Evolutionary conservation across 2,888 invertebrate genomes (phyloP).

Genomic region (Callyntrura sp.): DNA sequence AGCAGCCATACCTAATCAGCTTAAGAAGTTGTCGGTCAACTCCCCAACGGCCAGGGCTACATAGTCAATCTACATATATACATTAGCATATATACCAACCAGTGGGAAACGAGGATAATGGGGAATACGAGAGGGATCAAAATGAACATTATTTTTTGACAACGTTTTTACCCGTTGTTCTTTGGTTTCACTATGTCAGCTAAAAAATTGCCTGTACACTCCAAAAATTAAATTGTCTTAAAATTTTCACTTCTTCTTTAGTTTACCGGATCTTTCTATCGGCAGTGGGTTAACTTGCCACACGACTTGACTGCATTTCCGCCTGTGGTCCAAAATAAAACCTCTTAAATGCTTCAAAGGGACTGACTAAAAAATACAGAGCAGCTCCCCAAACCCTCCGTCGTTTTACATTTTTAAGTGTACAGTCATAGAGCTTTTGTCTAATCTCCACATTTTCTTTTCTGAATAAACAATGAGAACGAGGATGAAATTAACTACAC

Average conservation of each 20-base stretch:
- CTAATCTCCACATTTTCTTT: slow-evolving; percentile 68
- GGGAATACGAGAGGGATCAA: no score
- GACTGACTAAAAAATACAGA: slow-evolving; percentile 71
- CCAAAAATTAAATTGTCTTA: background rate
- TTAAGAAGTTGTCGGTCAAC: no score
- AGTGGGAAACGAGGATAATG: background rate
- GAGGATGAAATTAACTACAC: background rate
- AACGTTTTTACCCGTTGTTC: no score
- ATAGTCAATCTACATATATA: background rate
- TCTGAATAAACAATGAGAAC: slow-evolving; percentile 6
- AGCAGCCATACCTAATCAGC: no score
- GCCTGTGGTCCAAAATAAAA: slow-evolving; percentile 65
- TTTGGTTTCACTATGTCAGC: no score
- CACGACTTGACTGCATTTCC: background rate
- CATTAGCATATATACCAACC: background rate
- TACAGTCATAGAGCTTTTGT: slow-evolving; percentile 64
- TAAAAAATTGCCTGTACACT: background rate
- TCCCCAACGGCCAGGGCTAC: no score
- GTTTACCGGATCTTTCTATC: background rate
- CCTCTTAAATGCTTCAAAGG: slow-evolving; percentile 66
- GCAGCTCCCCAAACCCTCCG: slow-evolving; percentile 69
- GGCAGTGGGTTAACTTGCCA: background rate
- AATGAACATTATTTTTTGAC: no score
- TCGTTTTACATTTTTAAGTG: slow-evolving; percentile 64
- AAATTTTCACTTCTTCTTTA: background rate